Evolutionary conservation across 2,888 invertebrate genomes (phyloP).

Genomic region (Lordiphosa andalusiaca): DNA sequence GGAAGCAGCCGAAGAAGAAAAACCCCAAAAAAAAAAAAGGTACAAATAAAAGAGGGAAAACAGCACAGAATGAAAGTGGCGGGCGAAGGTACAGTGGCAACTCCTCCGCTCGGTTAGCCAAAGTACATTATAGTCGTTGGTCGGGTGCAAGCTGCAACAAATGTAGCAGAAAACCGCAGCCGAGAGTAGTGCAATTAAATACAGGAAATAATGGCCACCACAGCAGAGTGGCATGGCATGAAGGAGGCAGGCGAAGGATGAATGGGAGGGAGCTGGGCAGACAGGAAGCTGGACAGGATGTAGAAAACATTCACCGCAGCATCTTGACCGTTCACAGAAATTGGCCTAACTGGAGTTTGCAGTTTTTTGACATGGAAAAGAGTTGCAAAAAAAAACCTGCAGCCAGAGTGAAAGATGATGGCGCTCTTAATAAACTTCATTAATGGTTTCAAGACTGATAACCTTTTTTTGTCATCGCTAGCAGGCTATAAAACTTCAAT

Average conservation of each 20-base stretch:
- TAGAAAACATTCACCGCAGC: slow-evolving; percentile 44
- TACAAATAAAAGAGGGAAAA: slow-evolving; percentile 2
- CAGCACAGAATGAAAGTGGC: slow-evolving; percentile 16
- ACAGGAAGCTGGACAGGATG: slow-evolving; percentile 48
- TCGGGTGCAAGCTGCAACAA: slow-evolving; percentile 64
- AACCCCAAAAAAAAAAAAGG: slow-evolving; percentile 10
- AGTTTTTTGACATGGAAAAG: slow-evolving; percentile 36
- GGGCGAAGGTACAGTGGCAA: slow-evolving; percentile 16
- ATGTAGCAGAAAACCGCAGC: slow-evolving; percentile 75
- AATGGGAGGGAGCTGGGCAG: slow-evolving; percentile 6
- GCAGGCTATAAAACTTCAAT: no score
- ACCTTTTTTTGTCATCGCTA: no score
- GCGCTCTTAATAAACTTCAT: background rate
- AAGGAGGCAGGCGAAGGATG: slow-evolving; percentile 5
- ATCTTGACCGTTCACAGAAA: slow-evolving; percentile 40
- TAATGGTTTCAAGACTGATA: no score
- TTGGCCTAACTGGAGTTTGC: slow-evolving; percentile 13
- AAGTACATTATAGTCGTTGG: slow-evolving; percentile 64
- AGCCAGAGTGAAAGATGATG: slow-evolving; percentile 12
- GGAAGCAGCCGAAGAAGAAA: slow-evolving; percentile 19
- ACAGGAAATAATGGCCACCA: slow-evolving; percentile 75
- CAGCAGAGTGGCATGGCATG: slow-evolving; percentile 32
- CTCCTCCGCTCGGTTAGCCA: slow-evolving; percentile 43
- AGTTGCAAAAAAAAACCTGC: slow-evolving; percentile 8
- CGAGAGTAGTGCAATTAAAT: slow-evolving; percentile 74